phyloP scores from a whole-genome alignment of 30 jellyfish, hydroid and myxozoan species.

The Clytia hemisphaerica region DNA sequence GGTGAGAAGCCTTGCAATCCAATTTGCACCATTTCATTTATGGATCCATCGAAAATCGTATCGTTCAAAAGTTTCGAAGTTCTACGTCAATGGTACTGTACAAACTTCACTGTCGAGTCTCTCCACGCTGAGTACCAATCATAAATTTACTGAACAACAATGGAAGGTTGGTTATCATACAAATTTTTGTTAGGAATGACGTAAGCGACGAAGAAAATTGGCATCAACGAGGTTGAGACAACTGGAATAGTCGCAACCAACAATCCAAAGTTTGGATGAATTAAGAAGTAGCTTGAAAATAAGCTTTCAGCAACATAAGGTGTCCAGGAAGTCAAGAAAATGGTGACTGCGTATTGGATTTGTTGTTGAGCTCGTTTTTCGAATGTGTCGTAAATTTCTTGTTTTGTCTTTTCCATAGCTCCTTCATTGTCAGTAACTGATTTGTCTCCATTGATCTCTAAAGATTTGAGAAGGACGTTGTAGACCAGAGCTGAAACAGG shows the following conservation, averaged over 20 bases:
- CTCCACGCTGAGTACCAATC: too few relatives aligned
- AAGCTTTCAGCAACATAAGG: constrained; percentile 87
- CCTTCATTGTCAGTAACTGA: constrained; percentile 7
- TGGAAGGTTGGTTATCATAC: too few relatives aligned
- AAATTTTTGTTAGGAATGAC: too few relatives aligned
- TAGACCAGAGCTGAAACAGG: constrained; percentile 81
- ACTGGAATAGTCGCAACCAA: constrained; percentile 78
- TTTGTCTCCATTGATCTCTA: constrained; percentile 16
- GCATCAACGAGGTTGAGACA: constrained; percentile 73
- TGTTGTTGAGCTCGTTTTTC: constrained; percentile 68
- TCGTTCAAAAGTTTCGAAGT: too few relatives aligned
- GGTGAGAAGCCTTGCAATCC: too few relatives aligned
- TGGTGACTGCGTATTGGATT: constrained; percentile 59
- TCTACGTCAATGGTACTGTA: too few relatives aligned
- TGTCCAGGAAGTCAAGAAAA: constrained; percentile 84
- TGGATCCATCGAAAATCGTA: too few relatives aligned
- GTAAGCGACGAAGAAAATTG: constrained; percentile 52
- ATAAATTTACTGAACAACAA: too few relatives aligned
- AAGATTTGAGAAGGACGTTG: constrained; percentile 59
- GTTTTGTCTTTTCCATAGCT: constrained; percentile 16
- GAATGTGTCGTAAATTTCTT: constrained; percentile 18
- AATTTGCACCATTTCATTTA: too few relatives aligned
- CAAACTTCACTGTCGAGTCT: too few relatives aligned
- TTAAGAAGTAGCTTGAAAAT: constrained; percentile 55
- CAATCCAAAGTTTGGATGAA: constrained; percentile 48